phyloP scores from a whole-genome alignment of 2,113 vertebrate genomes.

The Tupaia tana region DNA sequence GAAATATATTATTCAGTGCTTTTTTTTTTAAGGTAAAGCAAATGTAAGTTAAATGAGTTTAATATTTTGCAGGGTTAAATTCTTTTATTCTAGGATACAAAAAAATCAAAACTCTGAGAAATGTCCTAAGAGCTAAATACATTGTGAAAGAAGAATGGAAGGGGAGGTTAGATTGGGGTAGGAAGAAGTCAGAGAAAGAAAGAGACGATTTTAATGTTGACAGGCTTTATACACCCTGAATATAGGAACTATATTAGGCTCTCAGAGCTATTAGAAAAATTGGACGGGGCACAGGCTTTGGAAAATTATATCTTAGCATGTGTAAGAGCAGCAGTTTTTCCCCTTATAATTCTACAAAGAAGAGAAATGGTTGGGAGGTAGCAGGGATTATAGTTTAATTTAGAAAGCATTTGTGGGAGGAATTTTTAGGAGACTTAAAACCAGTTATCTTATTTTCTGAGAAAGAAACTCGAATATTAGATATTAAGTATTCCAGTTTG shows the following conservation, averaged over 20 bases:
- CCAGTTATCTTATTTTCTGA: conserved; percentile 59
- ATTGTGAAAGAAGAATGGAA: conserved; percentile 66
- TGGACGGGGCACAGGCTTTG: conserved; percentile 1
- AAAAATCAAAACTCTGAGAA: conserved; percentile 46
- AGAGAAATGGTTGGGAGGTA: conserved; percentile 35
- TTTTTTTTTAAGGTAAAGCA: conserved; percentile 58
- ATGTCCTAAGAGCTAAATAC: conserved; percentile 50
- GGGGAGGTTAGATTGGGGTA: conserved; percentile 48
- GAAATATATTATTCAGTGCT: background rate
- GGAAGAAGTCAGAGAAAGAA: conserved; percentile 64
- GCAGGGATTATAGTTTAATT: conserved; percentile 73
- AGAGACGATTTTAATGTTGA: conserved; percentile 71
- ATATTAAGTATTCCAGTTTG: conserved; percentile 58
- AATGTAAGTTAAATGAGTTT: conserved; percentile 63
- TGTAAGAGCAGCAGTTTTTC: conserved; percentile 35
- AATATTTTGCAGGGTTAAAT: conserved; percentile 63
- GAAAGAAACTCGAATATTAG: background rate
- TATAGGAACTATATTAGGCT: conserved; percentile 67
- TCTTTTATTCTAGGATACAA: background rate
- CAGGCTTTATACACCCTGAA: conserved; percentile 61
- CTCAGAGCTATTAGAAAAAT: conserved; percentile 67
- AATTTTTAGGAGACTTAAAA: conserved; percentile 72
- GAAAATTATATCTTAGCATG: conserved; percentile 69
- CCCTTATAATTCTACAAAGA: conserved; percentile 64
- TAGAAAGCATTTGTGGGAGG: conserved; percentile 70